A percentile compares a stretch with the other conserved stretches of the same genome.
Evolutionary conservation across 2,888 invertebrate genomes (phyloP).

Genomic region (Lasioglossum leucozonium): DNA sequence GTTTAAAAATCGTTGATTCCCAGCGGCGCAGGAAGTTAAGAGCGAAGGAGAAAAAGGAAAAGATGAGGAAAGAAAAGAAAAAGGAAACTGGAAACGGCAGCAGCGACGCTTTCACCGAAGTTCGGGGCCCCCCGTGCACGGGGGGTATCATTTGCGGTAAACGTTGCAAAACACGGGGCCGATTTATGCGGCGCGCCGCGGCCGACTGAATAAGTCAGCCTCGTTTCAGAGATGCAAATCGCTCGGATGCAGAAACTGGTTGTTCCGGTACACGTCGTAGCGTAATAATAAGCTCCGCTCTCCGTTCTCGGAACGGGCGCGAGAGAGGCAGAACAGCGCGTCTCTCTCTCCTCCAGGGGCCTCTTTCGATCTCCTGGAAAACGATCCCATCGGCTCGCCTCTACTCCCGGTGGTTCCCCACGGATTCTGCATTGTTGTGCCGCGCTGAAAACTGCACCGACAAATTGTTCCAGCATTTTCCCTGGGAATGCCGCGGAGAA

Average conservation of each 20-base stretch:
- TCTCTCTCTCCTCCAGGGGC: constrained; percentile 7
- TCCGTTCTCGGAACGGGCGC: constrained; percentile 32
- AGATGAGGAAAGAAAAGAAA: neutral
- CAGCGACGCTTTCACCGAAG: constrained; percentile 25
- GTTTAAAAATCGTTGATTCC: neutral
- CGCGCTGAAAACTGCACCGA: neutral
- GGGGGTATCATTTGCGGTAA: constrained; percentile 25
- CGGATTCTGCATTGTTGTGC: neutral
- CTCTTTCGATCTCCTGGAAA: constrained; percentile 28
- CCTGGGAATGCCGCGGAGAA: neutral
- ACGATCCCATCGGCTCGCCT: constrained; percentile 6
- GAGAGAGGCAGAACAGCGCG: neutral
- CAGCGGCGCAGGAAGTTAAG: neutral
- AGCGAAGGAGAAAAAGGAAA: too few species aligned
- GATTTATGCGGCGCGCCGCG: constrained; percentile 34
- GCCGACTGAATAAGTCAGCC: constrained; percentile 30
- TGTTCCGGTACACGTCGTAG: constrained; percentile 40
- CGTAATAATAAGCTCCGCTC: constrained; percentile 44
- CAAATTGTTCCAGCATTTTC: constrained; percentile 1
- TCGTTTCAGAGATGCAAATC: constrained; percentile 47
- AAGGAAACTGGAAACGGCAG: neutral
- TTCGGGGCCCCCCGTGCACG: neutral
- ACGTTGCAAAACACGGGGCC: constrained; percentile 37
- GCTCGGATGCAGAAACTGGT: constrained; percentile 55
- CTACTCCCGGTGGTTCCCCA: neutral